Base-by-base conservation (phyloP, 2,113 vertebrate species). In the Paedocypris sp. region DNA sequence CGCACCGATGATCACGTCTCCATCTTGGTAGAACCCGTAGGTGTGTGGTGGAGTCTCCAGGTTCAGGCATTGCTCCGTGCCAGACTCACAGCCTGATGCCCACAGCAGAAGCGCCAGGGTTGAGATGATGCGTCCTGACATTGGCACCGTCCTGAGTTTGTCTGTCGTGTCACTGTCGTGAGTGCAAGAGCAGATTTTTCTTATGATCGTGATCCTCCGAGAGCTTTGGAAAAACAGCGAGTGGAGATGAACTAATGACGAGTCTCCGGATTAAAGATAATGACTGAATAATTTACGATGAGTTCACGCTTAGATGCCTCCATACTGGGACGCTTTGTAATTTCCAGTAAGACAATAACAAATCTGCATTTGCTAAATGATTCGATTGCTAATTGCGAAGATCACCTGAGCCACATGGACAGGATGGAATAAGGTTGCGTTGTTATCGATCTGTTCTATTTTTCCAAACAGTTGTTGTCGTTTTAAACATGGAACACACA, bases 1-100 rank as follows among this genome's bases (percentile, higher is more conserved):
- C 16, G 75, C 78, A 6, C 82, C 82, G 0, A 86, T 69, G 25
- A 84, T 58, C 38, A 84, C 64, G 12, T 85, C 79, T 29, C 82
- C 82, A 47, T 81, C 74, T 68, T 71, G 73, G 16, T 46, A 85
- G 56, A 84, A 67, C 56, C 80, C 72, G n/a, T 39, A 58, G 25
- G 33, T 5, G 2, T 59, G 48, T 0, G 68, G 29, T 2, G 64
- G 19, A 4, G 35, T 12, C 1, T 59, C 61, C 75, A 71, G 77
- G 6, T 45, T 75, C 57, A 57, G 71, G 66, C 82, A 86, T 5
- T 32, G 29, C 23, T 26, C 32, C 10, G 12, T 25, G 1, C 12
- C 15, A 38, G 18, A 11, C 23, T 43, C 47, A 26, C 32, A 32
- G n/a, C n/a, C n/a, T 2, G 19, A 39, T 18, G 13, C 3, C 49